These are phyloP conservation scores for Galagoides demidoff DNA, from an alignment of 2,797 vertebrate genomes.

Conservation along the genomic window DNA sequence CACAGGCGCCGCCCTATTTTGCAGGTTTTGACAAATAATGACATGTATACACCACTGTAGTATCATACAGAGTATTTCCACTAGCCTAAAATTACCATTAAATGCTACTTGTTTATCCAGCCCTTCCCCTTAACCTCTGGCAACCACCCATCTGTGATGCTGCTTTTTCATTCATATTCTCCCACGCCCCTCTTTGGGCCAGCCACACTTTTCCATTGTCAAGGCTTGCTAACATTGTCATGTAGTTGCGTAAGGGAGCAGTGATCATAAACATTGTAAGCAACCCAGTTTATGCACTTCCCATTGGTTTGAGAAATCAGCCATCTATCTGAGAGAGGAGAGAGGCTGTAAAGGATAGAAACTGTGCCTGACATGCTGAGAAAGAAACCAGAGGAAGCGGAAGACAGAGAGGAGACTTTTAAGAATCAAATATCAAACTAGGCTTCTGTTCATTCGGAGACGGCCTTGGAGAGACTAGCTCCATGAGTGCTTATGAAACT, in stretches of 20 bases:
- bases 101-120: not conserved
- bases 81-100: not conserved
- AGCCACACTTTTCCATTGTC: not conserved
- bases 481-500: not conserved
- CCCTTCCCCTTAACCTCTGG: not conserved
- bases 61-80: not conserved
- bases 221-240: slow-evolving; percentile 33
- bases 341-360: not conserved
- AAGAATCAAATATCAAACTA: not conserved
- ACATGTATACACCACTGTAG: not conserved
- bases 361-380: not conserved
- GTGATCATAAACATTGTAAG: not conserved
- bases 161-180: not conserved
- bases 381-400: not conserved
- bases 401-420: slow-evolving; percentile 6
- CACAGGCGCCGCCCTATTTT: too few relatives aligned
- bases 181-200: not conserved
- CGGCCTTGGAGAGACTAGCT: not conserved
- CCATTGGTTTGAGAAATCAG: slow-evolving; percentile 2
- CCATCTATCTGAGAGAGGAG: not conserved
- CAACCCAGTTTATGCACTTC: not conserved
- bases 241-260: not conserved
- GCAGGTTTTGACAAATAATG: not conserved
- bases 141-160: not conserved
- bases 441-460: not conserved